Base-by-base conservation (phyloP, 2,888 invertebrate species). In the Druceiella hillmani region DNA sequence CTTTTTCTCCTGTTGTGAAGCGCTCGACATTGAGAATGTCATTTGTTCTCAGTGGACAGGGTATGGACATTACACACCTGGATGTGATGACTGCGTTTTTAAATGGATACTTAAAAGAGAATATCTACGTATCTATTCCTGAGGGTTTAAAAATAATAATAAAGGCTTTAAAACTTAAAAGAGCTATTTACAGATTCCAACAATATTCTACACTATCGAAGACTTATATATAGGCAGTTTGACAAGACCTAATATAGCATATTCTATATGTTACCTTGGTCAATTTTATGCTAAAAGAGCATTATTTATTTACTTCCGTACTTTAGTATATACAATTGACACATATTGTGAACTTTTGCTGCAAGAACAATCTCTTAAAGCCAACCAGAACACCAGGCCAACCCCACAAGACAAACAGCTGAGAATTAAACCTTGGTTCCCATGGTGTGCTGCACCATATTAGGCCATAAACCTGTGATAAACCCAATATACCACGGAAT, bases 161-260 rank as follows among this genome's bases (percentile, higher is more conserved):
- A n/a, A n/a, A n/a, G n/a, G 33, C 25, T 13, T 33, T 24, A n/a
- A 33, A 33, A 2, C 24, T 33, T 10, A 33, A 33, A 12, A 33
- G 16, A 12, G 25, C 26, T 26, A 16, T 34, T n/a, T 34, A 34
- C 27, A 27, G 34, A 12, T 13, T 34, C n/a, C 25, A 34, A 16
- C 34, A 34, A 26, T 25, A 25, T 4, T 25, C 34, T n/a, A 5
- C 3, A 15, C 17, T 10, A 10, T 34, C 43, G 39, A 32, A 38
- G 41, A 27, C 17, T 50, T 2, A 50, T 48, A 46, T 50, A 47
- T 50, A 15, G 32, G 38, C 15, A 42, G 48, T 10, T 13, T 47
- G 13, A 48, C 46, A 5, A 27, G 47, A 3, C 48, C 47, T 16
- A 45, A 50, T 34, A 51, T 50, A n/a, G 28, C 31, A 4, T 51